Percentiles rank a stretch among this genome's conserved stretches.
phyloP scores from a whole-genome alignment of 2,888 invertebrate species.

The Protophormia terraenovae region DNA sequence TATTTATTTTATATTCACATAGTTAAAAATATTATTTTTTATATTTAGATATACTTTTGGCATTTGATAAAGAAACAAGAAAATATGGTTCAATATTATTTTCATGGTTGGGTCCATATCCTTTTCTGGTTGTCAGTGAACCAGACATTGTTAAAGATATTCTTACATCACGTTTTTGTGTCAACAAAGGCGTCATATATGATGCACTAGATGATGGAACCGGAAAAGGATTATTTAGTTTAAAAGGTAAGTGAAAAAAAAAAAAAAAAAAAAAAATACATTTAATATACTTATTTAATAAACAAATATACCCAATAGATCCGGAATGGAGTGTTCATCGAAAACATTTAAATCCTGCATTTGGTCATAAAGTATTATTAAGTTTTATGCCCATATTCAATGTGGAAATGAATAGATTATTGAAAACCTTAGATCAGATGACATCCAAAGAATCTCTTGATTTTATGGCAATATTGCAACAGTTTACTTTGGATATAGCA shows the following conservation, averaged over 20 bases:
- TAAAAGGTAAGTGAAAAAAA: slow-evolving; percentile 72
- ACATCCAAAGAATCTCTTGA: slow-evolving; percentile 71
- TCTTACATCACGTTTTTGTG: slow-evolving; percentile 76
- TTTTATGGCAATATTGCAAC: slow-evolving; percentile 73
- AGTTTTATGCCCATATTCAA: slow-evolving; percentile 78
- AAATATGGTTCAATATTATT: slow-evolving; percentile 73
- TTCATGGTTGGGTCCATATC: slow-evolving; percentile 79
- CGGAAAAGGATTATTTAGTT: slow-evolving; percentile 76
- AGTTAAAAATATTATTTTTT: not conserved
- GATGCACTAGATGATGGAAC: slow-evolving; percentile 76
- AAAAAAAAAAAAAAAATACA: too few relatives aligned
- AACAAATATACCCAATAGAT: slow-evolving; percentile 67
- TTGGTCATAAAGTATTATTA: slow-evolving; percentile 75
- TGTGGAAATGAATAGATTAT: slow-evolving; percentile 71
- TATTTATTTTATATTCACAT: too few relatives aligned
- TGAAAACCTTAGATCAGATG: slow-evolving; percentile 69
- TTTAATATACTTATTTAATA: not conserved
- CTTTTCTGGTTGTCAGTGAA: slow-evolving; percentile 76
- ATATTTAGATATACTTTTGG: slow-evolving; percentile 71
- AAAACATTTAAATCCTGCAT: slow-evolving; percentile 78
- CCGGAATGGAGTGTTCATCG: slow-evolving; percentile 77
- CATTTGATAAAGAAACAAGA: slow-evolving; percentile 69
- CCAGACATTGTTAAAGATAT: slow-evolving; percentile 76
- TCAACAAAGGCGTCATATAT: slow-evolving; percentile 77
- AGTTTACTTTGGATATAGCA: slow-evolving; percentile 75